Conservation (phyloP, 2,797 vertebrate genomes). For the Sebastes diploproa region DNA sequence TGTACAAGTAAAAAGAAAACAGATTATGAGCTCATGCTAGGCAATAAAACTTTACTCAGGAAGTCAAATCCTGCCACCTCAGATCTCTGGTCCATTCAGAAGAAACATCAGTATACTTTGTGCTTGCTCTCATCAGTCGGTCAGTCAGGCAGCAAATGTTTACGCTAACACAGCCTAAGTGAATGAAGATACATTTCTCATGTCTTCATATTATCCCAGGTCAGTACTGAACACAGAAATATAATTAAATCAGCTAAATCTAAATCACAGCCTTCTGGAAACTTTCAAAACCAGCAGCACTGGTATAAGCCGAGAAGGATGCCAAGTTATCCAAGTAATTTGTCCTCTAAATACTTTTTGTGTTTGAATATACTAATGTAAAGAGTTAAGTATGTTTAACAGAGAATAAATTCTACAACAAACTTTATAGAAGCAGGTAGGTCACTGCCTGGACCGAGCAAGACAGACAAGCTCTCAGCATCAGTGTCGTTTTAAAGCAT, state of each 20-base stretch:
- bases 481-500: conserved; percentile 40
- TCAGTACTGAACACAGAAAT: conserved; percentile 29
- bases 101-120: conserved; percentile 20
- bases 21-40: conserved; percentile 68
- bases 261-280: conserved; percentile 5
- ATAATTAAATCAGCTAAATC: conserved; percentile 5
- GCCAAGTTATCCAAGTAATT: neutral
- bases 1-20: conserved; percentile 65
- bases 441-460: conserved; percentile 10
- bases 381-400: conserved; percentile 40
- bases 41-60: conserved; percentile 47
- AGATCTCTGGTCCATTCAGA: conserved; percentile 42
- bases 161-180: conserved; percentile 1
- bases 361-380: conserved; percentile 41
- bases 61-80: conserved; percentile 31
- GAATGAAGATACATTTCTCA: conserved; percentile 2
- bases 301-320: neutral
- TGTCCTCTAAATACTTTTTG: conserved; percentile 36
- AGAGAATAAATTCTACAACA: conserved; percentile 31
- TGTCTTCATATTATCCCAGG: conserved; percentile 11
- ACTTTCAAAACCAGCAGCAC: conserved; percentile 14
- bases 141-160: conserved; percentile 30
- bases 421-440: conserved; percentile 27
- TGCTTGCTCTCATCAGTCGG: conserved; percentile 41
- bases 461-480: conserved; percentile 19